phyloP scores from a whole-genome alignment of 1,140 invertebrate genomes.

The Rhopalosiphum maidis region DNA sequence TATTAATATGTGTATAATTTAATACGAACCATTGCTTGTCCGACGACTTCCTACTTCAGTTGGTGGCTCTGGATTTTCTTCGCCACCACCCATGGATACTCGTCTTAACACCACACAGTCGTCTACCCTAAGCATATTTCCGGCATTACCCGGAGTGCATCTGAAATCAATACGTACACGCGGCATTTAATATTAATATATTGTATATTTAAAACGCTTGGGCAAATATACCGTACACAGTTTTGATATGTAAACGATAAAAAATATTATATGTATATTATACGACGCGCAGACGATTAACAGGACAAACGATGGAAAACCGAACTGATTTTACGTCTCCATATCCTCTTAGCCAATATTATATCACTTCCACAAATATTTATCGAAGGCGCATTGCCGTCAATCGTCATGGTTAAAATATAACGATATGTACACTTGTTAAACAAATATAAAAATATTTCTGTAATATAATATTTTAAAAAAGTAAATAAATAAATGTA shows the following conservation, averaged over 20 bases:
- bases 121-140: conserved; percentile 58
- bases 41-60: conserved; percentile 54
- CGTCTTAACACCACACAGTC: conserved; percentile 58
- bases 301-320: not conserved
- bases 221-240: not conserved
- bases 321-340: not conserved
- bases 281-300: not conserved
- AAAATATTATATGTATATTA: not conserved
- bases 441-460: not conserved
- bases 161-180: conserved; percentile 14
- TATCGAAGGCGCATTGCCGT: not conserved
- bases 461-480: not conserved
- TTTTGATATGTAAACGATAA: conserved; percentile 4
- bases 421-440: not conserved
- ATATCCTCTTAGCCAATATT: not conserved
- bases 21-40: conserved; percentile 53
- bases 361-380: not conserved
- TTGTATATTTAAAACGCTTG: not conserved
- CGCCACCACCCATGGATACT: conserved; percentile 59
- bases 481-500: no score
- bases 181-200: not conserved
- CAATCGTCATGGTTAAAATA: not conserved
- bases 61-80: conserved; percentile 59
- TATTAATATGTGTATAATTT: not conserved
- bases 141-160: conserved; percentile 33